A percentile compares a stretch with the other conserved stretches of the same genome.
These are phyloP conservation scores for Gymnosoma rotundatum DNA, from an alignment of 2,888 invertebrate species.

Conservation along the genomic window DNA sequence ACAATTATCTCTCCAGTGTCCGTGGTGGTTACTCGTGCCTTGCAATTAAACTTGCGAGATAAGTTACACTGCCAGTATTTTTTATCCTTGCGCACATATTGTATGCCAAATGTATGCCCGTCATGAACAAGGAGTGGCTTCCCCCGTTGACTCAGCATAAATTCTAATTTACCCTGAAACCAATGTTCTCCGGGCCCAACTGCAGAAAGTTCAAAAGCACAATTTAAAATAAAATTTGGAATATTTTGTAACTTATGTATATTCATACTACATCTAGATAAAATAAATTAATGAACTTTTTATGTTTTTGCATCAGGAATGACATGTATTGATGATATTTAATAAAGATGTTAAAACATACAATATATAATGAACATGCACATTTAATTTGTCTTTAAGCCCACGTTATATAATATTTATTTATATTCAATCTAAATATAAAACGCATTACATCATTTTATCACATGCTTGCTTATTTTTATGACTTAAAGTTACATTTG, in stretches of 20 bases:
- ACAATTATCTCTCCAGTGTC: constrained; percentile 81
- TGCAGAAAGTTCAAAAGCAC: constrained; percentile 71
- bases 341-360: constrained; percentile 2
- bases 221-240: constrained; percentile 34
- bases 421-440: background rate
- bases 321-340: constrained; percentile 29
- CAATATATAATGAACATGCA: constrained; percentile 45
- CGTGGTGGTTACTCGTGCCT: constrained; percentile 82
- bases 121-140: constrained; percentile 82
- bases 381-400: constrained; percentile 5
- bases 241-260: background rate
- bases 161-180: constrained; percentile 82
- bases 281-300: background rate
- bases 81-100: constrained; percentile 82
- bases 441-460: background rate
- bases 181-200: constrained; percentile 83
- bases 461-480: constrained; percentile 13
- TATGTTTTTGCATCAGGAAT: constrained; percentile 6
- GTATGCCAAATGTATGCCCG: constrained; percentile 82
- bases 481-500: background rate
- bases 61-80: constrained; percentile 83
- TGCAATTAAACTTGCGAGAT: constrained; percentile 82
- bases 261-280: background rate
- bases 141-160: constrained; percentile 82
- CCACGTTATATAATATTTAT: background rate